Evolutionary conservation across 1,140 invertebrate genomes (phyloP).

Genomic region (Dendrolimus kikuchii): DNA sequence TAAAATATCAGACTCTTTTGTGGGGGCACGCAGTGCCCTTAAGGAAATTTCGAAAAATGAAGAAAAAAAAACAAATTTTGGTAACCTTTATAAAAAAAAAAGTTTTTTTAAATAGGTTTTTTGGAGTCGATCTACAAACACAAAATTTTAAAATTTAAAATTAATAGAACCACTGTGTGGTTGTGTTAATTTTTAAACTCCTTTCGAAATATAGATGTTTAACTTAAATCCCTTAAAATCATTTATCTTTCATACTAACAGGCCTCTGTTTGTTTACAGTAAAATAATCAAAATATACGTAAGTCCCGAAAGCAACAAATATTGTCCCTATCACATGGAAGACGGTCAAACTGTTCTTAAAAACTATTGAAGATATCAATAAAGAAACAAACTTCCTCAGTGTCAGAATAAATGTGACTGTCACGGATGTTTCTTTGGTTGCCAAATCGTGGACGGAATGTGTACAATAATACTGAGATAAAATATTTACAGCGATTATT

Average conservation of each 20-base stretch:
- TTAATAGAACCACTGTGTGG: too few relatives aligned
- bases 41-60: too few relatives aligned
- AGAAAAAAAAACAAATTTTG: too few relatives aligned
- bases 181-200: too few relatives aligned
- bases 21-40: too few relatives aligned
- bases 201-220: too few relatives aligned
- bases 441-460: constrained; percentile 55
- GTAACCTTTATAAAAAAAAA: too few relatives aligned
- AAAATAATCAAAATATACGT: constrained; percentile 60
- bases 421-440: constrained; percentile 51
- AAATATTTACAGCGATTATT: constrained; percentile 39
- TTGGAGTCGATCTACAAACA: too few relatives aligned
- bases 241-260: constrained; percentile 35
- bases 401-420: constrained; percentile 60
- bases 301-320: constrained; percentile 49
- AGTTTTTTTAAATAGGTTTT: too few relatives aligned
- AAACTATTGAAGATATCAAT: constrained; percentile 52
- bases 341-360: constrained; percentile 56
- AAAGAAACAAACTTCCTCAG: constrained; percentile 58
- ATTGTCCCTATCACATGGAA: constrained; percentile 45
- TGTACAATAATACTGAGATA: constrained; percentile 51
- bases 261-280: constrained; percentile 33
- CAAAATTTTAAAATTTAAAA: too few relatives aligned
- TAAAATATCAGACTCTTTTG: too few relatives aligned
- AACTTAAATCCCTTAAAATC: background rate